Base-by-base conservation (phyloP, 23 tunicate species). In the Diplosoma virens region DNA sequence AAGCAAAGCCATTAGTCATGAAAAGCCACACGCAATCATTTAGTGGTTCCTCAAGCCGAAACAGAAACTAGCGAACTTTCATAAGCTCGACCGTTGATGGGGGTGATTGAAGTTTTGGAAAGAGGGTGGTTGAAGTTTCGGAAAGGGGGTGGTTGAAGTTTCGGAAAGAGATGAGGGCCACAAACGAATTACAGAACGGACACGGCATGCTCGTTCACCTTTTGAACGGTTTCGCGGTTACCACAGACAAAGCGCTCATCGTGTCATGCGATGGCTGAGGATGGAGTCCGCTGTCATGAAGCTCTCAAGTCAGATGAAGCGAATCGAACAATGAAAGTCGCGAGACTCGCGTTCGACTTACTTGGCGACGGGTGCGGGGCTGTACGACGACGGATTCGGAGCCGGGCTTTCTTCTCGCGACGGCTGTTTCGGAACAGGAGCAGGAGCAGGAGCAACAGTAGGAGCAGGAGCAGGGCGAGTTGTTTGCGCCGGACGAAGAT, bases 181-280 rank as follows among this genome's bases (percentile, higher is more conserved):
- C n/a, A n/a, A n/a, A n/a, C n/a, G n/a, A n/a, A n/a, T n/a, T n/a
- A n/a, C n/a, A n/a, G n/a, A n/a, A n/a, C n/a, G n/a, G n/a, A n/a
- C n/a, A 56, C 24, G 24, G 6, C 4, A 25, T 20, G 17, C 6
- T 64, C 7, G 61, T 72, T n/a, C 78, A 72, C 78, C 78, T 72
- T 50, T 28, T 50, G 25, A 72, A 72, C 61, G 78, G 78, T 27
- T 72, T 72, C 5, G 78, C 78, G 5, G 78, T 72, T 18, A 29
- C 28, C 3, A 30, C 25, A 25, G 78, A 47, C 33, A 72, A 48
- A 3, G 61, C 5, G 48, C 48, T 68, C 27, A 61, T 29, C 7
- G 74, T 37, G n/a, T 34, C 36, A 5, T 37, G 50, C 2, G 50
- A 45, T 45, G 52, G 52, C 11, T 45, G 52, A 45, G 11, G 18